A percentile compares a stretch with the other conserved stretches of the same genome.
These are phyloP conservation scores for Brachypteracias leptosomus DNA, from an alignment of 2,113 vertebrate genomes.

Conservation along the genomic window DNA sequence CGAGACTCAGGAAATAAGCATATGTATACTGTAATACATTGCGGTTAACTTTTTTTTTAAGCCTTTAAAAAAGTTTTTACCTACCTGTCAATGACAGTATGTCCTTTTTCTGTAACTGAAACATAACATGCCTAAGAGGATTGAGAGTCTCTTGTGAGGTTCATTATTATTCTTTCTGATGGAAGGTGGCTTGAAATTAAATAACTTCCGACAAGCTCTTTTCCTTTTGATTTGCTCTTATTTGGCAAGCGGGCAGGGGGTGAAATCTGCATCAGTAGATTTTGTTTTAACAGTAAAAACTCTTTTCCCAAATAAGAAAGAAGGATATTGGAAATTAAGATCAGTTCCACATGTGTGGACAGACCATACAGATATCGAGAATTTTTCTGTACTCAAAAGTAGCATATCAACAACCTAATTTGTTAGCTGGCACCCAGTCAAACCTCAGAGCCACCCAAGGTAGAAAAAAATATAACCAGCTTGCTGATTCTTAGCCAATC, in stretches of 20 bases:
- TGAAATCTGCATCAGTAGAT: not conserved
- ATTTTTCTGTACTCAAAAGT: not conserved
- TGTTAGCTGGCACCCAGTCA: constrained; percentile 33
- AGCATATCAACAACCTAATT: constrained; percentile 39
- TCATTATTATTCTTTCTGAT: not conserved
- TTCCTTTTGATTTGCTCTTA: not conserved
- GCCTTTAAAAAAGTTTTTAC: not conserved
- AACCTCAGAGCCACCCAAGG: constrained; percentile 37
- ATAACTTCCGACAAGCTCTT: not conserved
- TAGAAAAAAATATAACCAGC: not conserved
- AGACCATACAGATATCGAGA: not conserved
- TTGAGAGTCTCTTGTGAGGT: not conserved
- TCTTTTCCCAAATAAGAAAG: not conserved
- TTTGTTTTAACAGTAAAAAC: not conserved
- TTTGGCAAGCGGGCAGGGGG: not conserved
- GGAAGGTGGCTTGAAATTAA: not conserved
- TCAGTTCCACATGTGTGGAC: not conserved
- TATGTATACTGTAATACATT: not conserved
- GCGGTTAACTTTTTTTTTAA: not conserved
- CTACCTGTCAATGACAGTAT: not conserved
- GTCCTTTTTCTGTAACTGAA: not conserved
- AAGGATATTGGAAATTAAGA: not conserved
- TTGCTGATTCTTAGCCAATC: constrained; percentile 9
- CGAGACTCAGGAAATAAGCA: not conserved
- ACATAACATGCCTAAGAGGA: not conserved